phyloP scores from a whole-genome alignment of 2,113 vertebrate species.

The Leptodactylus fuscus region DNA sequence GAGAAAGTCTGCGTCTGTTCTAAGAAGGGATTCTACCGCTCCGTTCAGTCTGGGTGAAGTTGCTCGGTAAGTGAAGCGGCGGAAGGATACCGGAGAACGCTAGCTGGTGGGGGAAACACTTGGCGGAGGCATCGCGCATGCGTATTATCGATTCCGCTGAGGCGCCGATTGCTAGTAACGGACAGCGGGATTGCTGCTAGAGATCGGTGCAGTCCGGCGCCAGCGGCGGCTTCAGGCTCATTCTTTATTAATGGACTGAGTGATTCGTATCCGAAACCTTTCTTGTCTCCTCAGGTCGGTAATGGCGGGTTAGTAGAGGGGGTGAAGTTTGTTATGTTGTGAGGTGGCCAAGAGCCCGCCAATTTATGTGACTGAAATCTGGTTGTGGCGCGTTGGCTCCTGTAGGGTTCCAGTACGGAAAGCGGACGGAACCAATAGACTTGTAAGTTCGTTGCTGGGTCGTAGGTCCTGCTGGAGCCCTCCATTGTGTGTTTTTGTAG shows the following conservation, averaged over 20 bases:
- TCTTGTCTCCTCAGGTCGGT: background rate
- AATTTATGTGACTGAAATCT: constrained; percentile 2
- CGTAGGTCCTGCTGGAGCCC: accelerated
- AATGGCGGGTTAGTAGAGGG: background rate
- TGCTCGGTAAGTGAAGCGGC: background rate
- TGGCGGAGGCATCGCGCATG: background rate
- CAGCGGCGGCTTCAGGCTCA: background rate
- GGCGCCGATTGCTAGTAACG: constrained; percentile 43
- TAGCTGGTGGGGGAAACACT: background rate
- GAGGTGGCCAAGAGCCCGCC: constrained; percentile 17
- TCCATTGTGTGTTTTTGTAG: background rate
- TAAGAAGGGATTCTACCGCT: no score
- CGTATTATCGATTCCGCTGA: background rate
- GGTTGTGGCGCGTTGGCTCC: no score
- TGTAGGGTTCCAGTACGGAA: constrained; percentile 58
- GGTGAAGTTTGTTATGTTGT: background rate
- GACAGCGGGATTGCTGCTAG: constrained; percentile 10
- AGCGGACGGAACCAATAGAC: background rate
- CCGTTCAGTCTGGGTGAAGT: no score
- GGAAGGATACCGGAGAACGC: constrained; percentile 20
- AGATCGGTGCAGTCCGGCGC: background rate
- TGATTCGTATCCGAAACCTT: background rate
- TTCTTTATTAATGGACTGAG: constrained; percentile 20
- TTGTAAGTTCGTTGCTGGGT: background rate
- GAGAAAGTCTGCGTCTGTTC: background rate